Conservation (phyloP, 35 echinoderm and acorn worm genomes). For the Strongylocentrotus purpuratus region DNA sequence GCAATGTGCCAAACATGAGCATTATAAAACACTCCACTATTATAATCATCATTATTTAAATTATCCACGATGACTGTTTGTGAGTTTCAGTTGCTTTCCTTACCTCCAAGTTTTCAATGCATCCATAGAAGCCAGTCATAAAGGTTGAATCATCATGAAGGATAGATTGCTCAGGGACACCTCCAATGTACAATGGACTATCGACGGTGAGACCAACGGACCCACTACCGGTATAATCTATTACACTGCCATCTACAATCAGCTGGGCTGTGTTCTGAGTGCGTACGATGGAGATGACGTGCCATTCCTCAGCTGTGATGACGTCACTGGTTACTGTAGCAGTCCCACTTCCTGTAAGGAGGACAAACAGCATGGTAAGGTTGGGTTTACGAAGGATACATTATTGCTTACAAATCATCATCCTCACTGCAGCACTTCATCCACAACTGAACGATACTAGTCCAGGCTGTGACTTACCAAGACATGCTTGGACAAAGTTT, state of each 20-base stretch:
- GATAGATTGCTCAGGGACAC: slow-evolving; percentile 37
- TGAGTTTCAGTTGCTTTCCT: not conserved
- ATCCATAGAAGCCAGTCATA: slow-evolving; percentile 74
- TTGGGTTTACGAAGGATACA: not conserved
- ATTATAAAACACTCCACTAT: too few species aligned
- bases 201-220: slow-evolving; percentile 65
- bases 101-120: slow-evolving; percentile 83
- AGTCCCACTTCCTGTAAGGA: slow-evolving; percentile 60
- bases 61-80: not conserved
- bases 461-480: too few species aligned
- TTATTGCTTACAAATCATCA: too few species aligned
- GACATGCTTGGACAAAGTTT: too few species aligned
- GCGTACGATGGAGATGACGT: slow-evolving; percentile 60
- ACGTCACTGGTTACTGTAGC: slow-evolving; percentile 59
- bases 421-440: too few species aligned
- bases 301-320: slow-evolving; percentile 74
- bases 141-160: slow-evolving; percentile 66
- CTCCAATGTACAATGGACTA: slow-evolving; percentile 67
- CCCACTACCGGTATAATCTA: slow-evolving; percentile 53
- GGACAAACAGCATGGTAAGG: not conserved
- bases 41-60: too few species aligned
- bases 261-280: slow-evolving; percentile 61
- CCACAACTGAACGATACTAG: too few species aligned
- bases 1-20: too few species aligned
- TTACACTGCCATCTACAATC: slow-evolving; percentile 62